Evolutionary conservation across 2,113 vertebrate species (phyloP), one percentile per base, ranked within the genome.

Genomic region (Dasyurus viverrinus): DNA sequence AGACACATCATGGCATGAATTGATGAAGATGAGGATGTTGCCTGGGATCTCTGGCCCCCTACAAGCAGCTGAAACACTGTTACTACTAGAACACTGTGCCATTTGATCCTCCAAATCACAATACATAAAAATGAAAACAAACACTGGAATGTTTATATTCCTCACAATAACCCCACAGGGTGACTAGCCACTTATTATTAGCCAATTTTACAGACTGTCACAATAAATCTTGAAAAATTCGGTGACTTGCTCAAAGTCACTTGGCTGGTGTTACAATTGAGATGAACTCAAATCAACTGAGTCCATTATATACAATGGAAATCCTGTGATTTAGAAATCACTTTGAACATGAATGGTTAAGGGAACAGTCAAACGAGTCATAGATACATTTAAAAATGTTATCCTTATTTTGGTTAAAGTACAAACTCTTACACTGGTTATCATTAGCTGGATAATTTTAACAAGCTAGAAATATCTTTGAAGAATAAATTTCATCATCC

Each of bases 1-100:
- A 92, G 47, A 76, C 97, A 97, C 96, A 97, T 98, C 97, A 98
- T 98, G 98, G 97, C 97, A 98, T 97, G 98, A 98, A 98, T 96
- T 98, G 98, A 97, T 96, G 96, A 98, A 95, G 98, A 98, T 98
- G 98, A 98, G 94, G 97, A 98, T 84, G 90, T 97, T 93, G 97
- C 97, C 97, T 96, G 92, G 30, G 96, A 96, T 98, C 97, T 97
- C 95, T 92, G 96, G 97, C 97, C 96, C 96, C 60, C 30, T 1
- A 23, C 19, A 2, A 42, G n/a, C 22, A 19, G 36, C 27, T 42
- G n/a, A 36, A 76, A 76, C 36, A n/a, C 36, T 76, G 60, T 6
- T 84, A 42, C 68, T 84, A 2, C 16, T 42, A 84, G n/a, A 84
- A 84, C 68, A 42, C 22, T 19, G 42, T 42, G 19, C 19, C 7